phyloP scores from a whole-genome alignment of 2,888 invertebrate genomes.

The Camptogramma bilineatum region DNA sequence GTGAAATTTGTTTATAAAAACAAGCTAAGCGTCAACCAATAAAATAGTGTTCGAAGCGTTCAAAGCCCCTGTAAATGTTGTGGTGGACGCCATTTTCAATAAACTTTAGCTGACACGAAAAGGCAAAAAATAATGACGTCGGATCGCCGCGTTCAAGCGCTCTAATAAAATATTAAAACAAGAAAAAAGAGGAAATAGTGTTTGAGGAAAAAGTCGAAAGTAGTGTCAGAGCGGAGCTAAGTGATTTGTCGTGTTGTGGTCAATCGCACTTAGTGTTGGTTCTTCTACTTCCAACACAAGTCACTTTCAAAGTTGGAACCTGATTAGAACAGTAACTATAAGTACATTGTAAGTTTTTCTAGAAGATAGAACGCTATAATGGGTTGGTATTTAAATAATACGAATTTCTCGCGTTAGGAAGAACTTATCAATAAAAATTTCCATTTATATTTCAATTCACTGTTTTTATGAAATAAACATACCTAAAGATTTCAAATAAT shows the following conservation, averaged over 20 bases:
- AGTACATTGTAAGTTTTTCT: constrained; percentile 3
- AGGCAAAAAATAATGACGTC: constrained; percentile 34
- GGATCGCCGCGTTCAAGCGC: constrained; percentile 36
- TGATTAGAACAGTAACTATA: constrained; percentile 14
- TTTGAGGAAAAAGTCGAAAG: constrained; percentile 58
- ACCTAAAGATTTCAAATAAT: no score
- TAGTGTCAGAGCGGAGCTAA: constrained; percentile 67
- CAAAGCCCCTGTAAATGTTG: constrained; percentile 18
- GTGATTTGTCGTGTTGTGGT: constrained; percentile 81
- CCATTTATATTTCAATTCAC: no score
- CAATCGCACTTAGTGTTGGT: constrained; percentile 69
- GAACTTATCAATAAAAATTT: no score
- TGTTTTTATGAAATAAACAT: no score
- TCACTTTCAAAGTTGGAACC: constrained; percentile 61
- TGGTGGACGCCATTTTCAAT: constrained; percentile 37
- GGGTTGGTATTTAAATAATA: no score
- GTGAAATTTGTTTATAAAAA: not conserved
- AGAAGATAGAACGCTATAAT: not conserved
- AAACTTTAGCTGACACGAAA: constrained; percentile 33
- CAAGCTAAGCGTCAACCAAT: constrained; percentile 7
- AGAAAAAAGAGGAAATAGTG: constrained; percentile 46
- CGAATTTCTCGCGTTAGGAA: no score
- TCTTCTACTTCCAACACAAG: constrained; percentile 58
- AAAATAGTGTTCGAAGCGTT: constrained; percentile 4
- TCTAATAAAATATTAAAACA: constrained; percentile 53